Percentiles rank a stretch among this genome's conserved stretches.
Evolutionary conservation across 2,888 invertebrate genomes (phyloP).

Genomic region (Zygogramma bicolorata): DNA sequence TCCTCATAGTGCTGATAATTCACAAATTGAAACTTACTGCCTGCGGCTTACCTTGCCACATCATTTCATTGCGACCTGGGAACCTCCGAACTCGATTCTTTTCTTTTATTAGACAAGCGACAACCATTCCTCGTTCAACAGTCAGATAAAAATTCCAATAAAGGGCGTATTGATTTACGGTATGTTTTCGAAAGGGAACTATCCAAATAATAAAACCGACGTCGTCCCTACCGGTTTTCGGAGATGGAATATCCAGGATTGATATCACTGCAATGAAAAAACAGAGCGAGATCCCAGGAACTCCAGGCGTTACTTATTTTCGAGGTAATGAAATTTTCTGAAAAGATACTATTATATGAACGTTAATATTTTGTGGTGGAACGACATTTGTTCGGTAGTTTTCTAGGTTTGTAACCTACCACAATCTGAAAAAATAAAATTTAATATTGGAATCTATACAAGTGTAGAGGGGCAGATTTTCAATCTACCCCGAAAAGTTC

Average conservation of each 20-base stretch:
- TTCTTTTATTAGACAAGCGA: slow-evolving; percentile 52
- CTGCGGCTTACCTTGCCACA: slow-evolving; percentile 35
- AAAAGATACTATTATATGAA: too few relatives aligned
- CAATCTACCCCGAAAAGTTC: too few relatives aligned
- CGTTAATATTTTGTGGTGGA: too few relatives aligned
- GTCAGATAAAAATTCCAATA: slow-evolving; percentile 55
- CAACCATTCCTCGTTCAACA: slow-evolving; percentile 47
- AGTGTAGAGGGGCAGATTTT: too few relatives aligned
- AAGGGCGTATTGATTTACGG: slow-evolving; percentile 50
- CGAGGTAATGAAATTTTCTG: too few relatives aligned
- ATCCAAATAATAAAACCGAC: neutral
- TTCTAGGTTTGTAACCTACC: too few relatives aligned
- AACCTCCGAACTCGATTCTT: slow-evolving; percentile 31
- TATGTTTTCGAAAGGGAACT: slow-evolving; percentile 39
- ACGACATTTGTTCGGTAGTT: too few relatives aligned
- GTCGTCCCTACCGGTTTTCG: neutral
- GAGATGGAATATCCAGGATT: neutral
- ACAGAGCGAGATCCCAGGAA: too few relatives aligned
- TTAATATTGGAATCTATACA: too few relatives aligned
- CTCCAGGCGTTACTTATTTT: too few relatives aligned
- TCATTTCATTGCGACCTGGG: slow-evolving; percentile 31
- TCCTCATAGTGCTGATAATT: slow-evolving; percentile 44
- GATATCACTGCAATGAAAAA: too few relatives aligned
- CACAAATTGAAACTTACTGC: slow-evolving; percentile 56
- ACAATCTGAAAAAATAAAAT: too few relatives aligned